phyloP scores from a whole-genome alignment of 2,113 vertebrate genomes.

The Phaethon lepturus region DNA sequence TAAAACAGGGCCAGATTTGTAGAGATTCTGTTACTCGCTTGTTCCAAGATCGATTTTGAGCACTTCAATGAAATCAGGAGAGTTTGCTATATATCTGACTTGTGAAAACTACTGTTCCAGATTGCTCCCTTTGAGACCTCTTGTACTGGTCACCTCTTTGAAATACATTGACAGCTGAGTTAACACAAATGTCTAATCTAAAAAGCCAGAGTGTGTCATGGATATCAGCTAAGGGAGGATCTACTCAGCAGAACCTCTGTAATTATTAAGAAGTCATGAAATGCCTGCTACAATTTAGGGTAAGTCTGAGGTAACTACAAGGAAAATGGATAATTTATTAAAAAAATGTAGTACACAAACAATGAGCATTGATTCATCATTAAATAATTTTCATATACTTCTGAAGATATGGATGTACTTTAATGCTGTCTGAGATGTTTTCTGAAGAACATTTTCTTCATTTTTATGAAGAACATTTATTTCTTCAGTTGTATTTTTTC shows the following conservation, averaged over 20 bases:
- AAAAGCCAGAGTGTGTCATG: neutral
- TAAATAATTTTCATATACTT: neutral
- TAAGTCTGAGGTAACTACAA: neutral
- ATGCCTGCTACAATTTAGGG: neutral
- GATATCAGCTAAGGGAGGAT: neutral
- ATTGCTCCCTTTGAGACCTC: conserved; percentile 9
- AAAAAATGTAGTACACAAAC: neutral
- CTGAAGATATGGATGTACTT: neutral
- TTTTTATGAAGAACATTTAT: neutral
- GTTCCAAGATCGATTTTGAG: neutral
- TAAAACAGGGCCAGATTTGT: neutral
- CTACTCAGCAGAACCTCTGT: neutral
- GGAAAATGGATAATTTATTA: neutral
- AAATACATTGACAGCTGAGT: neutral
- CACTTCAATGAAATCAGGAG: neutral
- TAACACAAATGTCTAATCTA: neutral
- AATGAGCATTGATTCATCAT: neutral
- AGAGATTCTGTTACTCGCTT: neutral
- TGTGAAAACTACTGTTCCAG: neutral
- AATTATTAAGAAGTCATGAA: neutral
- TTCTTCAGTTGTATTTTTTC: neutral
- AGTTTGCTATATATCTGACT: neutral
- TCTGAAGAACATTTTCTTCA: neutral
- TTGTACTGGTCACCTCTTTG: neutral
- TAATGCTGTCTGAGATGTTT: neutral